A percentile compares a stretch with the other conserved stretches of the same genome.
Conservation (phyloP, 2,113 vertebrate genomes). For the Aegypius monachus region DNA sequence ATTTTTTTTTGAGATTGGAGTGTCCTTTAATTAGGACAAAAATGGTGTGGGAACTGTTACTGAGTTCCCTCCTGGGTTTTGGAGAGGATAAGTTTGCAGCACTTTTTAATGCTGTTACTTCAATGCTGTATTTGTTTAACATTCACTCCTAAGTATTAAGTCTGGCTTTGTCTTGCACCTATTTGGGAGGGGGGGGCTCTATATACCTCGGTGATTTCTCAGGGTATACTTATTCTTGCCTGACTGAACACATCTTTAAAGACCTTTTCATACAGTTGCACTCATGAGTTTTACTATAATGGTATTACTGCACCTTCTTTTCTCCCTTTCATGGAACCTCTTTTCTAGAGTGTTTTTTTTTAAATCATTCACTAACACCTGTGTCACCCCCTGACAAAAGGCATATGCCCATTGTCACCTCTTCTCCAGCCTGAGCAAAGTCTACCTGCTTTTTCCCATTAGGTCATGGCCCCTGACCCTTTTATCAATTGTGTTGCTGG, state of each 20-base stretch:
- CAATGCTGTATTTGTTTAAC: not conserved
- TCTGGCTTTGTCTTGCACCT: not conserved
- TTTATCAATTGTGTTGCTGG: not conserved
- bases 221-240: not conserved
- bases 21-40: not conserved
- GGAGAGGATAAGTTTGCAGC: not conserved
- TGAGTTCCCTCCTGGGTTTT: not conserved
- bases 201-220: not conserved
- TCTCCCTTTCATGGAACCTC: not conserved
- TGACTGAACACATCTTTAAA: constrained; percentile 2
- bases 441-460: not conserved
- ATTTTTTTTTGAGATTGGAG: not conserved
- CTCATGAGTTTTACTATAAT: not conserved
- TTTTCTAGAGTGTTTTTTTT: not conserved
- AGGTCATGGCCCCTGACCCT: not conserved
- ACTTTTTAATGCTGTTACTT: not conserved
- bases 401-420: not conserved
- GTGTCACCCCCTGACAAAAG: not conserved
- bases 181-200: rapidly evolving
- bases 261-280: not conserved
- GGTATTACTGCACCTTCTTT: not conserved
- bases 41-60: not conserved
- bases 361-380: not conserved
- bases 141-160: not conserved
- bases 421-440: not conserved